phyloP scores from a whole-genome alignment of 1,140 invertebrate species.

The Drosophila rufa region DNA sequence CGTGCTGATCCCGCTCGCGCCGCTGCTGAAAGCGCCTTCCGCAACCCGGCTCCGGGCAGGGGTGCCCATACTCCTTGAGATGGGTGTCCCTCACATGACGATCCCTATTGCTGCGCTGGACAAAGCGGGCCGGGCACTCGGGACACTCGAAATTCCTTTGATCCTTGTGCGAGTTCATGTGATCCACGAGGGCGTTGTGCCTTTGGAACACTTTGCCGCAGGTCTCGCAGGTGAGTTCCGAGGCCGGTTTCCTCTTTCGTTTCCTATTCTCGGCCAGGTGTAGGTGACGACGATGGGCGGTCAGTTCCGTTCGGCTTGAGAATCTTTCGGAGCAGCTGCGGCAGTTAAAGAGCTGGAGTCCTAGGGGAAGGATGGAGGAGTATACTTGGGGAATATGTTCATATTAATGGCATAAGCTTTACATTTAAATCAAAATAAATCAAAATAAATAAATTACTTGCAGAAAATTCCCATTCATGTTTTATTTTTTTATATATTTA shows the following conservation, averaged over 20 bases:
- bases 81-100: slow-evolving; percentile 92
- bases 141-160: slow-evolving; percentile 91
- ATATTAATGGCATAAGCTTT: no score
- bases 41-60: slow-evolving; percentile 87
- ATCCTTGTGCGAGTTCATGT: slow-evolving; percentile 92
- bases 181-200: slow-evolving; percentile 91
- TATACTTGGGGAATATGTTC: no score
- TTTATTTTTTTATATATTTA: no score
- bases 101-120: slow-evolving; percentile 92
- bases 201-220: slow-evolving; percentile 92
- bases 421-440: no score
- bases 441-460: no score
- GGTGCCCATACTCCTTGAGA: slow-evolving; percentile 90
- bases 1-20: slow-evolving; percentile 92
- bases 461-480: no score
- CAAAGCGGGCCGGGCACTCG: slow-evolving; percentile 91
- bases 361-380: background rate
- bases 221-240: slow-evolving; percentile 87
- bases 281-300: background rate
- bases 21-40: slow-evolving; percentile 91
- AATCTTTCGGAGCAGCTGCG: slow-evolving; percentile 18
- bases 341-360: slow-evolving; percentile 12
- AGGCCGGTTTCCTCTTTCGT: background rate
- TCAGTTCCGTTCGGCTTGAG: background rate
- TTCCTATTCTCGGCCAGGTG: background rate